A percentile compares a stretch with the other conserved stretches of the same genome.
phyloP scores from a whole-genome alignment of 1,140 invertebrate species.

The Stegodyphus dumicola region DNA sequence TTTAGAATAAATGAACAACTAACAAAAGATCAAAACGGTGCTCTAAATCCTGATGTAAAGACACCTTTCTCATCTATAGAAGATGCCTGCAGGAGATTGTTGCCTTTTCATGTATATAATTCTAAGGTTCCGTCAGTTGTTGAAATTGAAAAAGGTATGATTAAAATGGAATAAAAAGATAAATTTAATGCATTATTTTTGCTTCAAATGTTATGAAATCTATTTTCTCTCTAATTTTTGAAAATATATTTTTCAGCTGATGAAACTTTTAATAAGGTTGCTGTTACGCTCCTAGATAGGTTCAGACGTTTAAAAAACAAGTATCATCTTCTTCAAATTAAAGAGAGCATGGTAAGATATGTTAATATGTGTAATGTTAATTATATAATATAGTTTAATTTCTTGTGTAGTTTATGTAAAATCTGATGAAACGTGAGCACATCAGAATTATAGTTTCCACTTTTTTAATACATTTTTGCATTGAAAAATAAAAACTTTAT shows the following conservation, averaged over 20 bases:
- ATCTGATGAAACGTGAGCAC: no score
- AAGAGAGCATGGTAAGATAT: slow-evolving; percentile 82
- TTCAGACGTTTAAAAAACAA: slow-evolving; percentile 81
- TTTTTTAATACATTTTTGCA: no score
- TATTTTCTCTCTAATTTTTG: no score
- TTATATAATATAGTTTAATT: no score
- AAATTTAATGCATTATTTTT: not conserved
- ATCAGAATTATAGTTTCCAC: no score
- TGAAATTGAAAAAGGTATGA: slow-evolving; percentile 74
- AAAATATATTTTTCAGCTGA: slow-evolving; percentile 72
- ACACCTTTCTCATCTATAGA: slow-evolving; percentile 79
- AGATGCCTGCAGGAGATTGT: slow-evolving; percentile 82
- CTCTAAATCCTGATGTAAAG: slow-evolving; percentile 80
- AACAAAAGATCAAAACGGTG: slow-evolving; percentile 81
- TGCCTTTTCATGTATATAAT: slow-evolving; percentile 85
- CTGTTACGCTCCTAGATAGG: slow-evolving; percentile 79
- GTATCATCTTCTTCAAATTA: slow-evolving; percentile 81
- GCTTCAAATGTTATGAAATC: not conserved
- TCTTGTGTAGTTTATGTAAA: no score
- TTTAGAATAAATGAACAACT: slow-evolving; percentile 78
- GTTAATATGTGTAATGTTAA: no score
- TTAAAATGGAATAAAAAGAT: not conserved
- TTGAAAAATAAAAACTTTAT: no score
- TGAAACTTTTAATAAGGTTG: slow-evolving; percentile 80
- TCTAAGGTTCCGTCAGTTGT: slow-evolving; percentile 76